A percentile compares a stretch with the other conserved stretches of the same genome.
Conservation (phyloP, 2,113 vertebrate genomes). For the Semnornis frantzii region DNA sequence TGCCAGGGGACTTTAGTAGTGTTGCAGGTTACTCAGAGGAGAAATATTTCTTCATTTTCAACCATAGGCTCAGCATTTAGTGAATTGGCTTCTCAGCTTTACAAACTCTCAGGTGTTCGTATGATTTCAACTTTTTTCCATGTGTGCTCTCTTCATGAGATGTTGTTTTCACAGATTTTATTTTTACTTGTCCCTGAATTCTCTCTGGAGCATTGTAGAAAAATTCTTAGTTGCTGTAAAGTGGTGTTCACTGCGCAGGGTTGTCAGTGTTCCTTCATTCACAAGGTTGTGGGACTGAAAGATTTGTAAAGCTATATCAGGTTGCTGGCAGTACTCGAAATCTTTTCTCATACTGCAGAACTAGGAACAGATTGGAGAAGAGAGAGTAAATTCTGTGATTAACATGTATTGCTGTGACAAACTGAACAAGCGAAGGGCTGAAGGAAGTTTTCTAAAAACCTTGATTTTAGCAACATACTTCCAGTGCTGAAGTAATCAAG, state of each 20-base stretch:
- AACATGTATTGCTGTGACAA: neutral
- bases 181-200: neutral
- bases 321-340: neutral
- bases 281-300: neutral
- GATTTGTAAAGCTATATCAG: neutral
- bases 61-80: neutral
- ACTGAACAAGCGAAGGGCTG: neutral
- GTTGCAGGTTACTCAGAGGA: neutral
- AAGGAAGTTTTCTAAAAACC: neutral
- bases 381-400: neutral
- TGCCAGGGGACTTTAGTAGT: neutral
- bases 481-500: neutral
- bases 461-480: neutral
- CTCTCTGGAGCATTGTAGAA: neutral
- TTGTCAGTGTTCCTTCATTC: neutral
- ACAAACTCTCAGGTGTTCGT: neutral
- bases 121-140: neutral
- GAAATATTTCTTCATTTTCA: neutral
- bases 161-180: neutral
- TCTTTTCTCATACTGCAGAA: neutral
- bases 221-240: neutral
- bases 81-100: neutral
- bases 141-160: neutral
- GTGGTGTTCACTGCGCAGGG: neutral
- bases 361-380: neutral